Conservation (phyloP, 2,797 vertebrate species). For the Lophius americanus region DNA sequence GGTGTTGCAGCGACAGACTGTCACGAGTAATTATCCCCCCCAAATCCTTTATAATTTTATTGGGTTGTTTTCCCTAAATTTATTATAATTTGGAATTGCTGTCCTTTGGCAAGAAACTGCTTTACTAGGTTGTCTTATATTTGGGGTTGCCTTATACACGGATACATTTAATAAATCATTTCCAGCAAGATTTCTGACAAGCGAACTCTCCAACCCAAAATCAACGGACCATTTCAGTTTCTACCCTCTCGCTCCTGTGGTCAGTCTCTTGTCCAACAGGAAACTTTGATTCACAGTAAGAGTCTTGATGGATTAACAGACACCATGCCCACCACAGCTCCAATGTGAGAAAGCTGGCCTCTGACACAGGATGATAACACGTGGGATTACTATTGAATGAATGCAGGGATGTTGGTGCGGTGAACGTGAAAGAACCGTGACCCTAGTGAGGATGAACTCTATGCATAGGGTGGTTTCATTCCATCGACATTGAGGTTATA, state of each 20-base stretch:
- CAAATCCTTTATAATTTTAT: no score
- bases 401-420: constrained; percentile 22
- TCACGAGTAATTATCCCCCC: no score
- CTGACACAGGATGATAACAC: constrained; percentile 39
- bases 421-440: constrained; percentile 20
- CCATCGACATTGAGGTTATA: constrained; percentile 25
- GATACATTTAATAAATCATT: no score
- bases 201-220: background rate
- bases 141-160: no score
- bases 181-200: no score
- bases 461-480: constrained; percentile 18
- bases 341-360: constrained; percentile 19
- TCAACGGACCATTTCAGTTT: background rate
- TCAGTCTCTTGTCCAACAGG: background rate
- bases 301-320: constrained; percentile 29
- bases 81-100: no score
- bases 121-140: no score
- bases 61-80: no score
- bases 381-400: constrained; percentile 42
- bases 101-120: no score
- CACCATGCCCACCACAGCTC: constrained; percentile 16
- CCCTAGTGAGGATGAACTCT: constrained; percentile 4
- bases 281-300: constrained; percentile 9
- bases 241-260: background rate
- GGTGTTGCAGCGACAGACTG: no score